Percentiles rank a stretch among this genome's conserved stretches.
phyloP scores from a whole-genome alignment of 2,888 invertebrate species.

The Cecidostiba fungosa region DNA sequence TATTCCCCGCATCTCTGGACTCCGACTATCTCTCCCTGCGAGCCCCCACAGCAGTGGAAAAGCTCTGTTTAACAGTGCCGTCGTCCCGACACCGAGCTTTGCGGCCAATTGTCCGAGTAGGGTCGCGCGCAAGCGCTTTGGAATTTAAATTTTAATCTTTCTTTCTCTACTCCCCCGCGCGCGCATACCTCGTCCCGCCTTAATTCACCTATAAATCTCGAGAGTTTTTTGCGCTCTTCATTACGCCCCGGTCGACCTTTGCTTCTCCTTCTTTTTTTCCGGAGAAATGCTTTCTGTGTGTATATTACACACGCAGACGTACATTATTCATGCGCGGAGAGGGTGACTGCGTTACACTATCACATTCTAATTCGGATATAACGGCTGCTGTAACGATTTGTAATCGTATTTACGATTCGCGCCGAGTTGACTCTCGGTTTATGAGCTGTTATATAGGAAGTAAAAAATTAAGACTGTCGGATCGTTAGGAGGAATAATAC shows the following conservation, averaged over 20 bases:
- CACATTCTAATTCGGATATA: slow-evolving; percentile 45
- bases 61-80: background rate
- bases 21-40: background rate
- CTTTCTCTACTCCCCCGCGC: slow-evolving; percentile 26
- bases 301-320: background rate
- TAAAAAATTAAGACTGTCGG: slow-evolving; percentile 32
- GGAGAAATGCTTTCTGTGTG: background rate
- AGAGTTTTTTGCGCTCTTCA: slow-evolving; percentile 43
- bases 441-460: background rate
- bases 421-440: background rate
- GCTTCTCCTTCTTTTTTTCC: slow-evolving; percentile 17
- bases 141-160: slow-evolving; percentile 61
- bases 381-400: slow-evolving; percentile 50
- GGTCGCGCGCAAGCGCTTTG: background rate
- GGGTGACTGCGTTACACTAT: no score
- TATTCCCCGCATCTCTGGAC: background rate
- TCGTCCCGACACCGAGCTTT: background rate
- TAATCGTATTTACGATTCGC: slow-evolving; percentile 55
- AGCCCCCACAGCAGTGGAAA: background rate
- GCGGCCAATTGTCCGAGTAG: slow-evolving; percentile 48
- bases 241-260: background rate
- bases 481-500: background rate
- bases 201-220: slow-evolving; percentile 58
- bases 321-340: slow-evolving; percentile 46
- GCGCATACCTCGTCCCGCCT: background rate